Base-by-base conservation (phyloP, 2,113 vertebrate genomes). In the Xenopus laevis region DNA sequence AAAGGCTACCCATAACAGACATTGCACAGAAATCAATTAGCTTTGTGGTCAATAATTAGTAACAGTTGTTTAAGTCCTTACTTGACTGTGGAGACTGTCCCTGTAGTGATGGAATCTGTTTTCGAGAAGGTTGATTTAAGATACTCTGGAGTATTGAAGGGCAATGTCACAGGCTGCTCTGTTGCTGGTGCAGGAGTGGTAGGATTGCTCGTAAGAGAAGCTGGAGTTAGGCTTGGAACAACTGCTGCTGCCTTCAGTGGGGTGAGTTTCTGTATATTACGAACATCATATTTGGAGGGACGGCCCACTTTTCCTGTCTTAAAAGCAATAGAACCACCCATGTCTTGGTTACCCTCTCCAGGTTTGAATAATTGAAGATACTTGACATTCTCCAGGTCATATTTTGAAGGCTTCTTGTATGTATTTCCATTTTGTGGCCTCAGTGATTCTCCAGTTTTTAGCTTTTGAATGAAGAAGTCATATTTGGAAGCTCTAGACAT, bases 31-130 rank as follows among this genome's bases (percentile, higher is more conserved):
- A 40, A 40, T 40, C 33, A 40, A 40, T 2, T 40, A 27, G 23
- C 33, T 40, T 1, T 17, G 8, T 5, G 4, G 53, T 55, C 17
- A 55, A n/a, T 8, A 55, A 55, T 55, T 55, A 16, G 17, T n/a
- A n/a, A 55, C 7, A 55, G 15, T 7, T 55, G 1, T 16, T 7
- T 33, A 30, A 30, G 46, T 76, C 85, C 96, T 98, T 95, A 99
- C 97, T 98, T 99, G 77, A 97, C 95, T 10, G 96, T 98, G 75
- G 97, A 98, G 82, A 99, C 97, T 1, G 97, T 99, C 83, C 97
- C 97, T 0, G 96, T 97, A 83, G 97, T 99, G 87, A 99, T 99
- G 86, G 97, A 99, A 90, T 99, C 97, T 57, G 97, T 98, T 88
- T 98, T 98, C 86, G 97, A 98, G 88, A 99, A 99, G 80, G 95